Evolutionary conservation across 2,797 vertebrate species (phyloP), one percentile per base, ranked within the genome.

Genomic region (Semaprochilodus insignis): DNA sequence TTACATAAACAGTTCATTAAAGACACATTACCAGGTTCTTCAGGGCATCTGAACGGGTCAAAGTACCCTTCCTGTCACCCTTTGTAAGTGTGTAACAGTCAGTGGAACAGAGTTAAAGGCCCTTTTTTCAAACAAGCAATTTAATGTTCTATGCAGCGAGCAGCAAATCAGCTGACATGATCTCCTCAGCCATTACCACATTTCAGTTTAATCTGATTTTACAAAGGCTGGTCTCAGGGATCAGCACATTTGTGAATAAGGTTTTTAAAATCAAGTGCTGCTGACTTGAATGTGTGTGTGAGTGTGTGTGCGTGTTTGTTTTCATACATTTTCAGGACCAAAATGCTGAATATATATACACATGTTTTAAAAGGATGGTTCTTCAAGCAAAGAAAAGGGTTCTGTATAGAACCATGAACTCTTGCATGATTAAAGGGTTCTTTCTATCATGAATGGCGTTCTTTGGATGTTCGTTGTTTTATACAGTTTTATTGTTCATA

Each of bases 161-260:
- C 40, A 25, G 69, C 36, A 6, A 34, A 21, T 74, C 76, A 78
- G 70, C 69, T 73, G 76, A 51, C 62, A 21, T 48, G 19, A 78
- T 62, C 25, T 82, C 81, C 66, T n/a, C 62, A 54, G 71, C 59
- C 72, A 74, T 74, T 74, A 57, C 72, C 52, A 40, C 76, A 54
- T 78, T 78, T 78, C 17, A 52, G 36, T 73, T 81, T 74, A 60
- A 85, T 82, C 69, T 2, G 65, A 82, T 85, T 82, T 27, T 5
- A 19, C 14, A 23, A 57, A 57, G 51, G 51, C 21, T 10, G 2
- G 69, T 76, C 60, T 81, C 54, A 31, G 19, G 31, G 74, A 73
- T 76, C 51, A 63, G 65, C 73, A 69, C 78, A 60, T 84, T 75
- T 77, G 52, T 40, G 6, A 82, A 75, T 71, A 65, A 71, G 52